Percentiles rank a stretch among this genome's conserved stretches.
phyloP scores from a whole-genome alignment of 1,140 invertebrate genomes.

The Stenopsyche tienmushanensis region DNA sequence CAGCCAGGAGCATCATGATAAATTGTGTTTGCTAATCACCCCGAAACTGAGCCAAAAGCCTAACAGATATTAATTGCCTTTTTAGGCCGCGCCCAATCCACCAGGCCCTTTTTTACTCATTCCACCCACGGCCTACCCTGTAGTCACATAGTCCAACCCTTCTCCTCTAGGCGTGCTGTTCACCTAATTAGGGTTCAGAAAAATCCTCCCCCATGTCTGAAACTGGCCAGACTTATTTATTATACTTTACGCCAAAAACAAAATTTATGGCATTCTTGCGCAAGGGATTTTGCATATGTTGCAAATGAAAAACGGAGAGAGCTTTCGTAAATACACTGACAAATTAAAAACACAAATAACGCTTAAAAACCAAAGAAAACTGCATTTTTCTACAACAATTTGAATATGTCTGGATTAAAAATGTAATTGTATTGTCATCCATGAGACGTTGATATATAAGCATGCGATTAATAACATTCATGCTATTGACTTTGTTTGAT shows the following conservation, averaged over 20 bases:
- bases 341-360: not conserved
- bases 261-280: constrained; percentile 28
- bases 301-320: constrained; percentile 5
- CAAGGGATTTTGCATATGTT: constrained; percentile 8
- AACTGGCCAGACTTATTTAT: constrained; percentile 29
- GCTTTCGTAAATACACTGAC: not conserved
- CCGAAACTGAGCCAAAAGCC: constrained; percentile 40
- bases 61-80: constrained; percentile 42
- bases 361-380: not conserved
- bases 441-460: too few species aligned
- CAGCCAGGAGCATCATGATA: constrained; percentile 30
- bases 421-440: not conserved
- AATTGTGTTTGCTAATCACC: constrained; percentile 41
- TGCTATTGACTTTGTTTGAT: not conserved
- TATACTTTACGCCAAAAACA: constrained; percentile 27
- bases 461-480: not conserved
- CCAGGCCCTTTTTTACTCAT: constrained; percentile 6
- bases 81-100: constrained; percentile 25
- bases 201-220: constrained; percentile 28
- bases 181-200: constrained; percentile 28
- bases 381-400: not conserved
- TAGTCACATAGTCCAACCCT: constrained; percentile 16
- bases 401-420: not conserved
- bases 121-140: too few species aligned
- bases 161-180: constrained; percentile 6